These are phyloP conservation scores for Aleiodes leptofemur DNA, from an alignment of 2,888 invertebrate genomes.

Conservation along the genomic window DNA sequence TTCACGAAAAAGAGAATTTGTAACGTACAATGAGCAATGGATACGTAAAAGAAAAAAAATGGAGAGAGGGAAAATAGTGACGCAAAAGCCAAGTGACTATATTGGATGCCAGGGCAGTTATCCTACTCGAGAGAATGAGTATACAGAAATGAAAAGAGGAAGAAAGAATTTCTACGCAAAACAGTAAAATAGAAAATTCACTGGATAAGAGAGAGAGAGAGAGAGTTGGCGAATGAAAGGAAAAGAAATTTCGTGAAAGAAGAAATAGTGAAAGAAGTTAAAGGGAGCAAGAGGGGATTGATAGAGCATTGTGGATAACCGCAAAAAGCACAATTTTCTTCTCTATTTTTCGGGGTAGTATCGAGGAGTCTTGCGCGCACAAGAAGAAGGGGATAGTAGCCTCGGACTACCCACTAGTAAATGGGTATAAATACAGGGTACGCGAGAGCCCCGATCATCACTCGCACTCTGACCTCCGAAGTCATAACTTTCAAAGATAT, in stretches of 20 bases:
- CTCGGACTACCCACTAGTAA: slow-evolving; percentile 41
- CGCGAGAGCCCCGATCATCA: slow-evolving; percentile 72
- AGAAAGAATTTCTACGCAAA: slow-evolving; percentile 9
- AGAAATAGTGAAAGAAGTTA: slow-evolving; percentile 31
- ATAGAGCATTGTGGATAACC: slow-evolving; percentile 38
- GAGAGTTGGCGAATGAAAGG: slow-evolving; percentile 21
- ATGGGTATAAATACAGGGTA: slow-evolving; percentile 67
- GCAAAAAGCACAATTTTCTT: slow-evolving; percentile 8
- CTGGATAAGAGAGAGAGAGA: neutral
- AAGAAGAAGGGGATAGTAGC: slow-evolving; percentile 46
- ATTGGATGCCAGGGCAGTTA: slow-evolving; percentile 21
- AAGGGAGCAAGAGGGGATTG: slow-evolving; percentile 27
- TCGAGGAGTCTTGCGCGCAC: slow-evolving; percentile 26
- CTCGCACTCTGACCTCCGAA: slow-evolving; percentile 71
- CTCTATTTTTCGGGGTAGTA: slow-evolving; percentile 40
- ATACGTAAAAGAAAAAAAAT: neutral
- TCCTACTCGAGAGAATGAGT: slow-evolving; percentile 5
- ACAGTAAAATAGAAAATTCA: slow-evolving; percentile 9
- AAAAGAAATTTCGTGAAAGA: slow-evolving; percentile 23
- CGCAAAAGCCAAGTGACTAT: slow-evolving; percentile 12
- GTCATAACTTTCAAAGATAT: slow-evolving; percentile 56
- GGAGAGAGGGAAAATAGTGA: slow-evolving; percentile 11
- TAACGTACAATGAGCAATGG: too few species aligned
- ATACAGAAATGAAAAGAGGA: slow-evolving; percentile 25
- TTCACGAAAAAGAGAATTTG: too few species aligned